phyloP scores from a whole-genome alignment of 2,888 invertebrate genomes.

The Sinotaia quadrata region DNA sequence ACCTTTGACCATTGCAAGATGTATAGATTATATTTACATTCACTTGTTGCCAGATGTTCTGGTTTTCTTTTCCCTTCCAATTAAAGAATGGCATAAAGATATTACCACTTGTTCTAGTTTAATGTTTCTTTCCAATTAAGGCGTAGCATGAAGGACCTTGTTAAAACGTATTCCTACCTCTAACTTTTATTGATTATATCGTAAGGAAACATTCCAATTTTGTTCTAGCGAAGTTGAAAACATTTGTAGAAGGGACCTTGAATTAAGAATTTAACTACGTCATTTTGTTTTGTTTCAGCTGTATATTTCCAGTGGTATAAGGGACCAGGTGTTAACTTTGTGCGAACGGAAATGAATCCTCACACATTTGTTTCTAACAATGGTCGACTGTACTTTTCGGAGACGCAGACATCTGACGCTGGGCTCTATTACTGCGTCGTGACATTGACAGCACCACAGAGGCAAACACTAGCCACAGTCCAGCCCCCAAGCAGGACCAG shows the following conservation, averaged over 20 bases:
- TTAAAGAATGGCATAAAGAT: too few species aligned
- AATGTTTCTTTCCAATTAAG: too few species aligned
- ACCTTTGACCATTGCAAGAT: too few species aligned
- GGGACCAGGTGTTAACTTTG: conserved; percentile 90
- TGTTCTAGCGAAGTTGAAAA: not conserved
- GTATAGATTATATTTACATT: too few species aligned
- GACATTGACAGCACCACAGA: conserved; percentile 43
- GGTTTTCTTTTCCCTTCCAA: too few species aligned
- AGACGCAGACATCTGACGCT: conserved; percentile 83
- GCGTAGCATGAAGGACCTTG: too few species aligned
- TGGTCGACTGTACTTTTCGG: conserved; percentile 94
- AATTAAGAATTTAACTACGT: too few species aligned
- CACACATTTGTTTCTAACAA: conserved; percentile 91
- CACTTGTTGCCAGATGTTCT: too few species aligned
- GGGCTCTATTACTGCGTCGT: conserved; percentile 56
- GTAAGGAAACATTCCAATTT: too few species aligned
- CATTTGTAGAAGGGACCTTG: too few species aligned
- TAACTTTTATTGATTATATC: not conserved
- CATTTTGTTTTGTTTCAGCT: conserved; percentile 39
- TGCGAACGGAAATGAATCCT: conserved; percentile 88
- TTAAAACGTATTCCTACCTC: not conserved
- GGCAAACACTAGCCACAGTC: conserved; percentile 39
- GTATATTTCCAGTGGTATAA: conserved; percentile 87
- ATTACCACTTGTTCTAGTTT: too few species aligned
- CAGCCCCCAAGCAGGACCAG: conserved; percentile 52